These are phyloP conservation scores for Eupristina koningsbergeri DNA, from an alignment of 1,140 invertebrate genomes.

Conservation along the genomic window DNA sequence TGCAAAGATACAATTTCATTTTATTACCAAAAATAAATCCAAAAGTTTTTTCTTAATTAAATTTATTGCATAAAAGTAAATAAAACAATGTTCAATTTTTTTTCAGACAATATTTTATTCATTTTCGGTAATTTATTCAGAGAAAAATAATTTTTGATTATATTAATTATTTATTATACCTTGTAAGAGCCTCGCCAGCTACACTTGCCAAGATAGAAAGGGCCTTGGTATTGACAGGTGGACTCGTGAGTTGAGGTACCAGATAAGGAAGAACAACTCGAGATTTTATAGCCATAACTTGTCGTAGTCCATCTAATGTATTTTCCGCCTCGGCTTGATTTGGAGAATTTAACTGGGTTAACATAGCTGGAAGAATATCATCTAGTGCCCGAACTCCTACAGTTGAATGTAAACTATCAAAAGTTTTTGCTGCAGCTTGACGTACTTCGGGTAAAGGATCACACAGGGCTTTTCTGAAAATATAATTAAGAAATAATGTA, in stretches of 20 bases:
- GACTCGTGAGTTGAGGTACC: conserved; percentile 92
- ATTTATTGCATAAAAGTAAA: no score
- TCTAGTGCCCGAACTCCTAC: conserved; percentile 96
- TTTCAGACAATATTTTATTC: no score
- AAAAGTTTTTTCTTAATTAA: no score
- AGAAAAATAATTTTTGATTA: not conserved
- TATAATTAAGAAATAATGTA: conserved; percentile 13
- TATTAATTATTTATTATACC: not conserved
- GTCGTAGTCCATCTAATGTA: conserved; percentile 93
- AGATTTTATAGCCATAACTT: conserved; percentile 97
- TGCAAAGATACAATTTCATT: not conserved
- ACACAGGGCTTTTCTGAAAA: conserved; percentile 86
- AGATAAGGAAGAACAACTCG: conserved; percentile 95
- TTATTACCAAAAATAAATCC: no score
- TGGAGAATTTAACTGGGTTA: conserved; percentile 87
- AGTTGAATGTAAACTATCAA: conserved; percentile 95
- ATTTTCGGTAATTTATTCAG: no score
- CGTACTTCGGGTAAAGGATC: conserved; percentile 95
- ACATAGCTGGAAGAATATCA: conserved; percentile 94
- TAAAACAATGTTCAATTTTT: no score
- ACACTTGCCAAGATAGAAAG: conserved; percentile 93
- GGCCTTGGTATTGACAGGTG: conserved; percentile 93
- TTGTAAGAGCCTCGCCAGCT: conserved; percentile 92
- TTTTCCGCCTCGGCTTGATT: conserved; percentile 84
- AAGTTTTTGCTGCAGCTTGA: conserved; percentile 95